These are phyloP conservation scores for Poecilobothrus nobilitatus DNA, from an alignment of 2,888 invertebrate genomes.

Conservation along the genomic window DNA sequence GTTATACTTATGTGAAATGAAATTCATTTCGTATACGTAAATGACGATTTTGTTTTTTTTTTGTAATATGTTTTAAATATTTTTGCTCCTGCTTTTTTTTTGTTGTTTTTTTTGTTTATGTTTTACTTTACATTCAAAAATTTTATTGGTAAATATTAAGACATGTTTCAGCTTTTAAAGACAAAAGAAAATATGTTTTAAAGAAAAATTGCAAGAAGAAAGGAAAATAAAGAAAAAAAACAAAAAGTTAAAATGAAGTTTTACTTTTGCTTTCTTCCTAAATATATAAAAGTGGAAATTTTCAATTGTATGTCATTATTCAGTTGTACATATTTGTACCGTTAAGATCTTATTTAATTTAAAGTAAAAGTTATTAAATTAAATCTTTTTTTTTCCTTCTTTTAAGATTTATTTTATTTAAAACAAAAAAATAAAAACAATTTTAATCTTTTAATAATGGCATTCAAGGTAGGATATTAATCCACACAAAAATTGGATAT, in stretches of 20 bases:
- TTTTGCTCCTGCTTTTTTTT: neutral
- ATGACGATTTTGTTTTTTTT: neutral
- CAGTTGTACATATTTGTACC: constrained; percentile 44
- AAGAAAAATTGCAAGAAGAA: neutral
- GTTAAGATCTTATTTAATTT: constrained; percentile 33
- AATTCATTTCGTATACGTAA: neutral
- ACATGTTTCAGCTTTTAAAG: neutral
- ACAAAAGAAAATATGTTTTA: constrained; percentile 11
- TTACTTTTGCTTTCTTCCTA: constrained; percentile 41
- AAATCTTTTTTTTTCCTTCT: constrained; percentile 5
- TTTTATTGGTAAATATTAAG: neutral
- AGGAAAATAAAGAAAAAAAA: neutral
- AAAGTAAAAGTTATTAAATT: constrained; percentile 29
- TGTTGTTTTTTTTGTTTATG: neutral
- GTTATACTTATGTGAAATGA: no score
- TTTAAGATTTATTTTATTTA: neutral
- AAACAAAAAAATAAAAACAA: neutral
- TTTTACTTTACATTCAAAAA: neutral
- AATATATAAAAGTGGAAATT: constrained; percentile 44
- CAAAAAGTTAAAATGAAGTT: neutral
- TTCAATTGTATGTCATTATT: constrained; percentile 42
- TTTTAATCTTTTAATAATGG: constrained; percentile 25
- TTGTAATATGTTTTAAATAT: no score
- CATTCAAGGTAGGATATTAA: constrained; percentile 28
- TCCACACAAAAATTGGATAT: constrained; percentile 17